Evolutionary conservation across 2,888 invertebrate genomes (phyloP), one percentile per base, ranked within the genome.

Genomic region (Lepetodrilus schrolli): DNA sequence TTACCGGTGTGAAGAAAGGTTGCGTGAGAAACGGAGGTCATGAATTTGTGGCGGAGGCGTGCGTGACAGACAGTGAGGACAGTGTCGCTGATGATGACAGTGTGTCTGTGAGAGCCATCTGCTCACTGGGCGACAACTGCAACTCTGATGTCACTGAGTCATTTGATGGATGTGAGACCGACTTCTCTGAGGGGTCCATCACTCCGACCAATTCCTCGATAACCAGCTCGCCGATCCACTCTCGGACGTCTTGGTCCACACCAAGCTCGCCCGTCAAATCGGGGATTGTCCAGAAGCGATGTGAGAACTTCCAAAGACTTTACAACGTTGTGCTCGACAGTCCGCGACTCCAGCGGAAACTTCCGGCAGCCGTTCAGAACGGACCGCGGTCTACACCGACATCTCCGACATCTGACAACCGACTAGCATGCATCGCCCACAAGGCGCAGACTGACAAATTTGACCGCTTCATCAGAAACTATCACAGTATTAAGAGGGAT

Each of bases 201-300:
- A 68, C 68, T 17, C 68, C 68, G 2, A 68, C 68, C 5, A 68
- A 68, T 47, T 43, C 68, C 21, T 68, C 68, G 4, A 38, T 47
- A 26, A 43, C 43, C 23, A 48, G 66, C 30, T 72, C 72, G 4
- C 72, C 72, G 3, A 23, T 66, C 5, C 37, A 51, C 21, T 48
- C 72, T 23, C 38, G 47, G 30, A 43, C 26, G 36, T 48, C 81
- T 4, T 80, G 78, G 78, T 83, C 84, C 7, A 83, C 83, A 4
- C 84, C 84, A 13, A 78, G 79, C 34, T 84, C 84, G n/a, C 84
- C 84, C 10, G 79, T 82, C 47, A 74, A 83, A 21, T 78, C 82
- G 70, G 84, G 84, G 7, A 82, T 86, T 74, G 86, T 86, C 48
- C 80, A 81, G 74, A 77, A 82, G 34, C 76, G 84, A 47, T 77